A percentile compares a stretch with the other conserved stretches of the same genome.
phyloP scores from a whole-genome alignment of 2,113 vertebrate genomes.

The Neotoma lepida region DNA sequence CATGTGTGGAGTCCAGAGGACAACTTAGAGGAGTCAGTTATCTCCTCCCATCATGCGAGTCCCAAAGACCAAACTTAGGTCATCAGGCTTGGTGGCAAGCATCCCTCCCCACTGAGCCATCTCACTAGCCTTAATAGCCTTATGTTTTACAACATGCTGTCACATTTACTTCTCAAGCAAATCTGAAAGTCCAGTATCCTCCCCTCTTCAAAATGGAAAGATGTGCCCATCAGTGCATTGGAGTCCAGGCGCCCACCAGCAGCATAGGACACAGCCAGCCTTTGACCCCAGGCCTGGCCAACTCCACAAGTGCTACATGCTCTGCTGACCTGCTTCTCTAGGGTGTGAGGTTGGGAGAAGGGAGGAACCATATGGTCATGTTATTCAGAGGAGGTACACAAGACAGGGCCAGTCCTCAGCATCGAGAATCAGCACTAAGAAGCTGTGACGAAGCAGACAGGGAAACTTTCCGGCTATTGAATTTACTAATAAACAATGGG shows the following conservation, averaged over 20 bases:
- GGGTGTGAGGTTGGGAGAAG: too few relatives aligned
- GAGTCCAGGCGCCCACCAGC: neutral
- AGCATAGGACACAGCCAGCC: fast-evolving
- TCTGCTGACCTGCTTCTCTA: neutral
- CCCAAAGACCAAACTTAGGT: neutral
- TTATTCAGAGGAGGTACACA: too few relatives aligned
- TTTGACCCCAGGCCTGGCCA: neutral
- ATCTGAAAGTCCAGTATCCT: neutral
- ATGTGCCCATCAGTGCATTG: neutral
- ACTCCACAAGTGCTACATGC: too few relatives aligned
- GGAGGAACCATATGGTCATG: neutral
- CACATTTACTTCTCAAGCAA: neutral
- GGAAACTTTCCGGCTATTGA: neutral
- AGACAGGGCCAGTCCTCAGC: neutral
- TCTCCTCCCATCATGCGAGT: neutral
- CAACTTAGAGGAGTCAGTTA: neutral
- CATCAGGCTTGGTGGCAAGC: neutral
- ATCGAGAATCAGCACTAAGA: neutral
- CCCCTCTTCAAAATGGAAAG: neutral
- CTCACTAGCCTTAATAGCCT: neutral
- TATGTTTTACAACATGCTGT: neutral
- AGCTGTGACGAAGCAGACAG: neutral
- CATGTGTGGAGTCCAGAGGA: neutral
- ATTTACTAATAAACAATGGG: conserved; percentile 2
- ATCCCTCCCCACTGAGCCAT: neutral